Conservation (phyloP, 2,113 vertebrate genomes). For the Alosa alosa region DNA sequence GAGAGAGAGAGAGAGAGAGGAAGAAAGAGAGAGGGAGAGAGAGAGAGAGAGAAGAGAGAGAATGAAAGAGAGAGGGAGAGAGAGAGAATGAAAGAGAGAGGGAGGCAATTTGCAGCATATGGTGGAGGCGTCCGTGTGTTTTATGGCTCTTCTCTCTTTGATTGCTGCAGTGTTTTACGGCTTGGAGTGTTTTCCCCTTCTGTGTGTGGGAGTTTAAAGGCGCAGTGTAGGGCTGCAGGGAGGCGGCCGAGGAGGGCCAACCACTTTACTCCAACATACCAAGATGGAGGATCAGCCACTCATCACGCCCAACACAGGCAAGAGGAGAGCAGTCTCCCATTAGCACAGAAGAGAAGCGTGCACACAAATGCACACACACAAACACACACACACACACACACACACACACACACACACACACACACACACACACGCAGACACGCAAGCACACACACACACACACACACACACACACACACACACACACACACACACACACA, state of each 20-base stretch:
- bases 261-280: not conserved
- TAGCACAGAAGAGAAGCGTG: not conserved
- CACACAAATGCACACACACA: not conserved
- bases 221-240: not conserved
- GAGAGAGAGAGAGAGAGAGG: too few relatives aligned
- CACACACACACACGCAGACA: too few relatives aligned
- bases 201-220: not conserved
- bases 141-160: slow-evolving; percentile 1
- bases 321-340: not conserved
- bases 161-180: not conserved
- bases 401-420: slow-evolving; percentile 2
- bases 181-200: not conserved
- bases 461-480: not conserved
- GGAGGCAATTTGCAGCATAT: not conserved
- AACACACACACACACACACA: not conserved
- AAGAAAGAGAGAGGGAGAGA: not conserved
- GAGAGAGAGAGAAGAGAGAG: not conserved
- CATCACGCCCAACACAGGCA: not conserved
- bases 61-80: not conserved
- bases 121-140: not conserved
- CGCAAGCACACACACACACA: not conserved
- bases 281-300: not conserved
- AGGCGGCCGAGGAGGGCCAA: not conserved
- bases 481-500: slow-evolving; percentile 3
- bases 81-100: not conserved